These are phyloP conservation scores for Saccopteryx bilineata DNA, from an alignment of 2,113 vertebrate genomes.

Conservation along the genomic window DNA sequence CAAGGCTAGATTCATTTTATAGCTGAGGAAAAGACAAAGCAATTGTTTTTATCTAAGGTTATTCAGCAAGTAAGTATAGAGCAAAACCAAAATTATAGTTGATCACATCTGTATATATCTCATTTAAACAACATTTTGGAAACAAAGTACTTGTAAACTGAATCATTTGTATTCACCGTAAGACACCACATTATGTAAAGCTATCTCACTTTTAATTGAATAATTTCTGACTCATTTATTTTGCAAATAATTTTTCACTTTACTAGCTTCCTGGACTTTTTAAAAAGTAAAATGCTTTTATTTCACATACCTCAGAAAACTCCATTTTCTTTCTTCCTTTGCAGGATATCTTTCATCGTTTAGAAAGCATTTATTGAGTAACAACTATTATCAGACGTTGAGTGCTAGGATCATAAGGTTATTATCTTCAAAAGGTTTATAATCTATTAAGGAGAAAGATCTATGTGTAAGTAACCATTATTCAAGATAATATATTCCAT, in stretches of 20 bases:
- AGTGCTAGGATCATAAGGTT: not conserved
- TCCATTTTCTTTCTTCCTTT: slow-evolving; percentile 21
- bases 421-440: slow-evolving; percentile 14
- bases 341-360: slow-evolving; percentile 44
- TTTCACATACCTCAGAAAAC: slow-evolving; percentile 27
- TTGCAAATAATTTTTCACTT: slow-evolving; percentile 58
- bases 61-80: not conserved
- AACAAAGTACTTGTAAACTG: not conserved
- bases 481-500: slow-evolving; percentile 11
- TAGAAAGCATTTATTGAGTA: slow-evolving; percentile 43
- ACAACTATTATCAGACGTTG: not conserved
- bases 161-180: not conserved
- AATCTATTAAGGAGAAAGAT: not conserved
- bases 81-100: slow-evolving; percentile 18
- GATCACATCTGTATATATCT: not conserved
- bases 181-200: not conserved
- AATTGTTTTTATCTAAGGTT: not conserved
- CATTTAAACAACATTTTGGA: slow-evolving; percentile 14
- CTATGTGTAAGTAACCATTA: not conserved
- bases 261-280: not conserved
- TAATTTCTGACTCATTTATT: slow-evolving; percentile 46
- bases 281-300: slow-evolving; percentile 1
- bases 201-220: slow-evolving; percentile 21
- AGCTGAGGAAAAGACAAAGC: not conserved
- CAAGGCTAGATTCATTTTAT: not conserved